Evolutionary conservation across 2,888 invertebrate species (phyloP), one percentile per base, ranked within the genome.

Genomic region (Zhuqinia jingwanae): DNA sequence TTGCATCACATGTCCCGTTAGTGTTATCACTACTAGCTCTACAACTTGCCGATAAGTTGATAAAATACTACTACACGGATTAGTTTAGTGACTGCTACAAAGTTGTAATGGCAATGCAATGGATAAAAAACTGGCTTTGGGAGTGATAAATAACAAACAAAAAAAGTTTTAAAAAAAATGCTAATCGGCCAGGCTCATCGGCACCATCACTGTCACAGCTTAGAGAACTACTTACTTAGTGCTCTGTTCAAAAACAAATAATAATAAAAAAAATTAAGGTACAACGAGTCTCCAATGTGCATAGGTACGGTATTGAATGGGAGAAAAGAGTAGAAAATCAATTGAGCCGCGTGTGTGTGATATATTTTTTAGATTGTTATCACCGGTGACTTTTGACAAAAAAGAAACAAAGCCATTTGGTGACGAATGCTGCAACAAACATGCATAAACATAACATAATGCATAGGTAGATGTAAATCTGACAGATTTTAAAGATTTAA

Each of bases 341-440:
- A 70, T 70, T 70, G 25, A 63, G 63, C 63, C 30, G 45, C 47
- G 47, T 47, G 70, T 65, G 30, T 63, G 36, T 17, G 36, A 22
- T 17, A 65, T 65, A 65, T 36, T 65, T 65, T 42, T 65, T n/a
- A n/a, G 65, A 65, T 65, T 36, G 65, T 65, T 65, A 65, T 65
- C 36, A 36, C 36, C 65, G 65, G 65, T 36, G 17, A 65, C 65
- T 42, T 42, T 65, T 65, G 65, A 65, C 65, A 65, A 17, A 36
- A 17, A 13, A 53, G 17, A 17, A n/a, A 42, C n/a, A n/a, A 53
- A 53, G 17, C n/a, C 17, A 3, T 17, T 53, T 53, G 1, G 53
- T 53, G 5, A 2, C 17, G 15, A n/a, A 2, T 42, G 5, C 47
- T 47, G 47, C 47, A n/a, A n/a, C n/a, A n/a, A n/a, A n/a, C n/a